phyloP scores from a whole-genome alignment of 2,797 vertebrate genomes.

The Diceros bicornis region DNA sequence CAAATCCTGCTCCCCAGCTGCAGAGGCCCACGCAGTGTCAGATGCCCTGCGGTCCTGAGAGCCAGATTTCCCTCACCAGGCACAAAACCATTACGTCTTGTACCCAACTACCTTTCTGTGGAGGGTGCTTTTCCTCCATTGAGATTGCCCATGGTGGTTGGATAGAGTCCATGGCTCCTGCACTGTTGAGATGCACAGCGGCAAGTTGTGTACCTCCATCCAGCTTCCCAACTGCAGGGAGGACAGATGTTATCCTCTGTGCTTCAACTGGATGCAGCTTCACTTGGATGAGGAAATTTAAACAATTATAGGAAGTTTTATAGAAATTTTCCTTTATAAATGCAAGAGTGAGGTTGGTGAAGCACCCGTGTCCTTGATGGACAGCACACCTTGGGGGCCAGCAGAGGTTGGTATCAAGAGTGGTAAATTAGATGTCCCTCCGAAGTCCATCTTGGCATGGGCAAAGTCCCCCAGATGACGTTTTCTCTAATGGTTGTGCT shows the following conservation, averaged over 20 bases:
- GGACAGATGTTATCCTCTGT: background rate
- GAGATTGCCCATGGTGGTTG: accelerated
- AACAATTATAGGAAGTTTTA: background rate
- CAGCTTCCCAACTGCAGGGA: background rate
- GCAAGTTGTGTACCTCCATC: no score
- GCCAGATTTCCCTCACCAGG: background rate
- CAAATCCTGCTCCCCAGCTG: accelerated
- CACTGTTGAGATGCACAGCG: accelerated
- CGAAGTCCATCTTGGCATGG: background rate
- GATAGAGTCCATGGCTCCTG: accelerated
- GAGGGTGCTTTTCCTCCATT: accelerated
- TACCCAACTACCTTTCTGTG: background rate
- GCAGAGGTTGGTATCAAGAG: background rate
- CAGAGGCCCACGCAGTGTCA: accelerated
- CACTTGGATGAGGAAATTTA: background rate
- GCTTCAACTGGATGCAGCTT: background rate
- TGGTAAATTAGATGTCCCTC: accelerated
- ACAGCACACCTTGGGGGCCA: no score
- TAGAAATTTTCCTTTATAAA: background rate
- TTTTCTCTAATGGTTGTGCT: background rate
- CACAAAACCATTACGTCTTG: accelerated
- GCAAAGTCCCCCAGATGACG: background rate
- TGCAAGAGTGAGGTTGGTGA: background rate
- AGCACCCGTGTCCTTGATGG: accelerated
- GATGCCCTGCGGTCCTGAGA: no score